Evolutionary conservation across 1,140 invertebrate genomes (phyloP).

Genomic region (Heliconius nattereri): DNA sequence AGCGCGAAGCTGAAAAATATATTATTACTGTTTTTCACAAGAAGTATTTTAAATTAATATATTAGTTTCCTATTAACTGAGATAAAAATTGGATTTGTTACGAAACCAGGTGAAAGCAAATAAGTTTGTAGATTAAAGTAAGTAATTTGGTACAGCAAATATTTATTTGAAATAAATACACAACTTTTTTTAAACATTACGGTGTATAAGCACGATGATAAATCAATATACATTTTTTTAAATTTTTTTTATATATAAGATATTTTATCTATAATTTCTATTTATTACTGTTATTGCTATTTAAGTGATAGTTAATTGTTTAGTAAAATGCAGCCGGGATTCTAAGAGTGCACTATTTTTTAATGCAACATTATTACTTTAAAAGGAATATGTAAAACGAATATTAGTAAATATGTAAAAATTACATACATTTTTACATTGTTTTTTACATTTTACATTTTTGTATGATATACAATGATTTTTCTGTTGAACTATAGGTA

Average conservation of each 20-base stretch:
- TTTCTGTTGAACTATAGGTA: not conserved
- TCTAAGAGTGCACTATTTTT: not conserved
- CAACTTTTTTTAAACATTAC: not conserved
- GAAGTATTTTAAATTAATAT: too few relatives aligned
- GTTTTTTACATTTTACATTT: too few relatives aligned
- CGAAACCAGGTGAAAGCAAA: too few relatives aligned
- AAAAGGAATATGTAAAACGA: too few relatives aligned
- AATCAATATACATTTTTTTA: not conserved
- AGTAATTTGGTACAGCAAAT: not conserved
- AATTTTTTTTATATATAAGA: not conserved
- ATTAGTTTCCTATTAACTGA: too few relatives aligned
- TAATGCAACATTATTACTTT: not conserved
- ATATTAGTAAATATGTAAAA: not conserved
- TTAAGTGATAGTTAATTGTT: not conserved
- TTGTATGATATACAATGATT: not conserved
- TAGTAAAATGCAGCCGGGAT: not conserved
- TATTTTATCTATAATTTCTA: not conserved
- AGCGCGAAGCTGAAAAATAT: too few relatives aligned
- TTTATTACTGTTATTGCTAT: not conserved
- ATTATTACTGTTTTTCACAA: too few relatives aligned
- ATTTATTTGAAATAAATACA: slow-evolving; percentile 13
- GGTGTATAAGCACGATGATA: not conserved
- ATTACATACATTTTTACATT: too few relatives aligned
- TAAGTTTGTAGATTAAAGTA: not conserved
- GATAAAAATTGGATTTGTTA: too few relatives aligned